phyloP scores from a whole-genome alignment of 2,113 vertebrate genomes.

The Patagioenas fasciata region DNA sequence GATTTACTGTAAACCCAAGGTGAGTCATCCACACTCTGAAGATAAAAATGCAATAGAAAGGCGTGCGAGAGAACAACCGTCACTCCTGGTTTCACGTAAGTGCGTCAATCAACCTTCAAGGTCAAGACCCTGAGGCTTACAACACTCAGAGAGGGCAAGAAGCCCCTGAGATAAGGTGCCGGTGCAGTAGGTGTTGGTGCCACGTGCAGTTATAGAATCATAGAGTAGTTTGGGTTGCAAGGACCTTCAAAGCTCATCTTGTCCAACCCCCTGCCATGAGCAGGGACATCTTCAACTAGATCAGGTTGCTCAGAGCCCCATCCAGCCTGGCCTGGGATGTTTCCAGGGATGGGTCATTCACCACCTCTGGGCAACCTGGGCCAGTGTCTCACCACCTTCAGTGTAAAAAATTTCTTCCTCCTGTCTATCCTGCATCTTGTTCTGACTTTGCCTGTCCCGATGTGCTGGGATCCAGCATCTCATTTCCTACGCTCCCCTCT shows the following conservation, averaged over 20 bases:
- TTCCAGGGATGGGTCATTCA: too few relatives aligned
- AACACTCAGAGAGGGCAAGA: not conserved
- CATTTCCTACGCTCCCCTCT: not conserved
- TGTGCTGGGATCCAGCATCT: not conserved
- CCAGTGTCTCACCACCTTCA: too few relatives aligned
- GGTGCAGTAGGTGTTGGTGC: not conserved
- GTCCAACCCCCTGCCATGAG: too few relatives aligned
- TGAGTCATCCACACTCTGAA: not conserved
- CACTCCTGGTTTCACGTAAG: not conserved
- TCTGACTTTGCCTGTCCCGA: not conserved
- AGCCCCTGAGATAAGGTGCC: not conserved
- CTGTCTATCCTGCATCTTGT: not conserved
- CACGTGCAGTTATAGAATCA: too few relatives aligned
- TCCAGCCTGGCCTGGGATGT: too few relatives aligned
- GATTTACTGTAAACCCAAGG: not conserved
- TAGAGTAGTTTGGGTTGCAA: too few relatives aligned
- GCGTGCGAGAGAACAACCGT: accelerated
- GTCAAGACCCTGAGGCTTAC: not conserved
- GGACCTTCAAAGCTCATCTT: too few relatives aligned
- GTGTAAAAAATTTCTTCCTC: too few relatives aligned
- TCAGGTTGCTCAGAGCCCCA: too few relatives aligned
- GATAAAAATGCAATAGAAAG: not conserved
- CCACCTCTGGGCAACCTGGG: too few relatives aligned
- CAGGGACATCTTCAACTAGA: too few relatives aligned
- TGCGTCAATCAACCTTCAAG: not conserved